A percentile compares a stretch with the other conserved stretches of the same genome.
Evolutionary conservation across 2,888 invertebrate species (phyloP).

Genomic region (Drosophila anceps): DNA sequence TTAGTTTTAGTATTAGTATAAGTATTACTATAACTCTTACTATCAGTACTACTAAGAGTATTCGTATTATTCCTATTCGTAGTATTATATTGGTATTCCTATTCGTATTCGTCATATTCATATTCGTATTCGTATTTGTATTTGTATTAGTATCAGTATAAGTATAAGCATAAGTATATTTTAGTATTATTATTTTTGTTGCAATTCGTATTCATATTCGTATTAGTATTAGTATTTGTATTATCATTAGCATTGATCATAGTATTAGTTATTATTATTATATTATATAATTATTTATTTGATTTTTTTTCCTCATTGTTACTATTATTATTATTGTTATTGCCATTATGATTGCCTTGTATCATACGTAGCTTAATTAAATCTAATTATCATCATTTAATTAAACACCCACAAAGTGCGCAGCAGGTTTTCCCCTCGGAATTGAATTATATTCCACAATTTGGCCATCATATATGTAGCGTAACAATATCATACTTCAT

Average conservation of each 20-base stretch:
- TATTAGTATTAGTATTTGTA: background rate
- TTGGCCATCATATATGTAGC: background rate
- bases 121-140: background rate
- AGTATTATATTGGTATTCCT: background rate
- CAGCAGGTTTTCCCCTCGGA: background rate
- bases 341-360: background rate
- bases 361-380: background rate
- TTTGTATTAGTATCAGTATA: background rate
- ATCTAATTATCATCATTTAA: slow-evolving; percentile 2
- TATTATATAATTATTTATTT: too few species aligned
- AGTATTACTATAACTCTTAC: background rate
- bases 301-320: too few species aligned
- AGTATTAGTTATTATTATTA: background rate
- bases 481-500: background rate
- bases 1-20: background rate
- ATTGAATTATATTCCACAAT: background rate
- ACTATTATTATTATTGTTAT: background rate
- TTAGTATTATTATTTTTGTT: background rate
- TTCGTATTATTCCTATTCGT: too few species aligned
- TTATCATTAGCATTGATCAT: background rate
- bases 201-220: background rate
- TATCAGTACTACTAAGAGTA: background rate
- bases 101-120: background rate
- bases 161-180: too few species aligned
- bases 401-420: background rate